phyloP scores from a whole-genome alignment of 2,113 vertebrate species.

The Daboia siamensis region DNA sequence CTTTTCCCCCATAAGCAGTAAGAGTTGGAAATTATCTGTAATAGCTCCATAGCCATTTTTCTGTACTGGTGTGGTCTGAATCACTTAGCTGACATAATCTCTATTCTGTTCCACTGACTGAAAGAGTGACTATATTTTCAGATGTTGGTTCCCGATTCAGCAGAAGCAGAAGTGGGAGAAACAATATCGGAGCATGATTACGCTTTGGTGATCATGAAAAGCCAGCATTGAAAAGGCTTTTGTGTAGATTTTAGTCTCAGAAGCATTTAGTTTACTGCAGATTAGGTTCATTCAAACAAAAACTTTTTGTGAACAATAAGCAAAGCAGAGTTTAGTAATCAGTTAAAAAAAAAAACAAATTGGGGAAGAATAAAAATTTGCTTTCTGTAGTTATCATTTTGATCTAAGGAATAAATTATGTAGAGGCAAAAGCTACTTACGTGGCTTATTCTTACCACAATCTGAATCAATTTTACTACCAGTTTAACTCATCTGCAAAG shows the following conservation, averaged over 20 bases:
- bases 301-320: not conserved
- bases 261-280: not conserved
- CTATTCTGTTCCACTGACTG: not conserved
- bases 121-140: not conserved
- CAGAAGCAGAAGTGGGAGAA: not conserved
- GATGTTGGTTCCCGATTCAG: not conserved
- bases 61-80: not conserved
- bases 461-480: not conserved
- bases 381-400: not conserved
- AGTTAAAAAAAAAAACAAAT: not conserved
- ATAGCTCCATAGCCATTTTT: not conserved
- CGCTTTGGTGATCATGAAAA: not conserved
- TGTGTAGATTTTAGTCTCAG: not conserved
- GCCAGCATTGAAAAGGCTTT: not conserved
- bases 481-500: not conserved
- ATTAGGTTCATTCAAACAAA: not conserved
- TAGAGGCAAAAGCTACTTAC: not conserved
- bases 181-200: not conserved
- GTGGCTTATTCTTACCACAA: not conserved
- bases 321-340: not conserved
- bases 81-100: not conserved
- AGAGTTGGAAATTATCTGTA: not conserved
- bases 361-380: too few relatives aligned
- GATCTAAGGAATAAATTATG: not conserved
- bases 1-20: not conserved